phyloP scores from a whole-genome alignment of 2,113 vertebrate species.

The Irena cyanogastra region DNA sequence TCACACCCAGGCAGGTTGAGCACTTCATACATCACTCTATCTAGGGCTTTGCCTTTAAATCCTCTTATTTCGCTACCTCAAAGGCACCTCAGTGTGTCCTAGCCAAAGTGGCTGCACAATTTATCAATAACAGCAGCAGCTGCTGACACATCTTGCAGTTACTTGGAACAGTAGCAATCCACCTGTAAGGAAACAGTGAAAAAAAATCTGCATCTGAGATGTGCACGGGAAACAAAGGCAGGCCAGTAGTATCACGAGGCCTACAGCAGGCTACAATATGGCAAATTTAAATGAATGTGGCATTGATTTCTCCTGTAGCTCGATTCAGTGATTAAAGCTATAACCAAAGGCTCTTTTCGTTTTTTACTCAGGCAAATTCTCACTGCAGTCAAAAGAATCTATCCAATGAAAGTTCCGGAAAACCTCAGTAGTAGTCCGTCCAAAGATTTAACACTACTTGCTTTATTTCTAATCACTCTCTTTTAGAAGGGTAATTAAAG shows the following conservation, averaged over 20 bases:
- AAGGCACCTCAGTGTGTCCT: conserved; percentile 5
- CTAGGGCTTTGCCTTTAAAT: not conserved
- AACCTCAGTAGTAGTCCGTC: not conserved
- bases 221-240: not conserved
- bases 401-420: not conserved
- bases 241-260: not conserved
- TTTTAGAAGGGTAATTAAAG: conserved; percentile 15
- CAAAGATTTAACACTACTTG: not conserved
- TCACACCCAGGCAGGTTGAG: not conserved
- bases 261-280: not conserved
- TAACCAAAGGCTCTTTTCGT: not conserved
- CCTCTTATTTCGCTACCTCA: not conserved
- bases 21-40: not conserved
- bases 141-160: not conserved
- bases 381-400: not conserved
- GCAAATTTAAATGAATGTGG: not conserved
- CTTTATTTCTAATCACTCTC: not conserved
- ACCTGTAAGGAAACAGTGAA: not conserved
- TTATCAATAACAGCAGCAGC: conserved; percentile 30
- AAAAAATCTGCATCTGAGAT: not conserved
- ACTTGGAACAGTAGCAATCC: not conserved
- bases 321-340: conserved; percentile 7
- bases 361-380: not conserved
- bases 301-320: conserved; percentile 17
- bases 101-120: not conserved